phyloP scores from a whole-genome alignment of 1,140 invertebrate species.

The Hylaeus volcanicus region DNA sequence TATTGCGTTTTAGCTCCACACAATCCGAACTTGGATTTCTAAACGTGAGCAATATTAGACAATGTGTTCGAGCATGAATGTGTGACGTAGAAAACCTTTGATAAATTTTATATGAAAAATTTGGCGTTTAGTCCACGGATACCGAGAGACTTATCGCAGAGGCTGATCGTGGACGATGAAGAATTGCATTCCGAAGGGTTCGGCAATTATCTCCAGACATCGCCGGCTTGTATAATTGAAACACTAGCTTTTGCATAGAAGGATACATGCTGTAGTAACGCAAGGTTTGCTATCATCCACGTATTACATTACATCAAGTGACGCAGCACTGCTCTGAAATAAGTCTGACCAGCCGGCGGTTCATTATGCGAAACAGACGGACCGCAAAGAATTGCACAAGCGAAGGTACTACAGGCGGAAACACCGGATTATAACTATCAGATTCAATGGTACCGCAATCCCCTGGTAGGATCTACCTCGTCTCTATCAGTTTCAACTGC shows the following conservation, averaged over 20 bases:
- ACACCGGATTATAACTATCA: constrained; percentile 11
- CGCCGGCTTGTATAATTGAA: too few relatives aligned
- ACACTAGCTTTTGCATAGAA: too few relatives aligned
- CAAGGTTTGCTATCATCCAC: neutral
- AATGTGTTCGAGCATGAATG: too few relatives aligned
- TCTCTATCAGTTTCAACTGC: too few relatives aligned
- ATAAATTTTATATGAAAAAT: too few relatives aligned
- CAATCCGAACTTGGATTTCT: too few relatives aligned
- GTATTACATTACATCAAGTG: constrained; percentile 6
- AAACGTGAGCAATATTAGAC: neutral
- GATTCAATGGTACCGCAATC: neutral
- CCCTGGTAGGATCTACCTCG: neutral
- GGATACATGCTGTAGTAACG: neutral
- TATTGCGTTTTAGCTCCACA: neutral
- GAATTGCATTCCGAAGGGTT: too few relatives aligned
- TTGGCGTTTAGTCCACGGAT: too few relatives aligned
- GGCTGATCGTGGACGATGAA: too few relatives aligned
- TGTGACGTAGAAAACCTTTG: too few relatives aligned
- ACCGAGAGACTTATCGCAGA: too few relatives aligned
- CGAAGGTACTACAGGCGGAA: constrained; percentile 1
- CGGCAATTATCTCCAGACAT: too few relatives aligned
- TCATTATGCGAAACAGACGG: constrained; percentile 3
- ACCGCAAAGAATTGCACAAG: constrained; percentile 14
- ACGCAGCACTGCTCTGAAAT: neutral
- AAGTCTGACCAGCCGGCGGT: neutral